Evolutionary conservation across 1,140 invertebrate species (phyloP).

Genomic region (Capitella teleta): DNA sequence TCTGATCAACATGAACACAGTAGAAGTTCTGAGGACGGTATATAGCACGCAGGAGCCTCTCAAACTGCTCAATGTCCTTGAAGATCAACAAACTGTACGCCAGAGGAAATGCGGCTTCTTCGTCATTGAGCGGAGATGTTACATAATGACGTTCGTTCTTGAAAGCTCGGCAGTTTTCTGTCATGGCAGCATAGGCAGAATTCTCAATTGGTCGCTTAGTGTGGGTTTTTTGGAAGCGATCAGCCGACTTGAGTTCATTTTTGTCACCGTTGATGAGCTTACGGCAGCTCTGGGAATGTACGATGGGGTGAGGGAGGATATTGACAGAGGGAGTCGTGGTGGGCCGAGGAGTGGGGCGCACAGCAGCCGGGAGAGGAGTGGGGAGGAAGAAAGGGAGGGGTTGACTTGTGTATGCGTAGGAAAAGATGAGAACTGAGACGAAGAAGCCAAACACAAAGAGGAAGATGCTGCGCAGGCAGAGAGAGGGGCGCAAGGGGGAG

Average conservation of each 20-base stretch:
- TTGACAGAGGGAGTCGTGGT: too few relatives aligned
- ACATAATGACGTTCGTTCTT: slow-evolving; percentile 14
- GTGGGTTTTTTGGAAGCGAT: not conserved
- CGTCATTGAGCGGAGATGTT: not conserved
- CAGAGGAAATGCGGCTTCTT: slow-evolving; percentile 23
- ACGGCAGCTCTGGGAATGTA: slow-evolving; percentile 6
- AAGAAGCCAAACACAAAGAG: too few relatives aligned
- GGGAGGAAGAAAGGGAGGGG: too few relatives aligned
- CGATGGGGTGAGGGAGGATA: slow-evolving; percentile 5
- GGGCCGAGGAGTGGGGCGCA: too few relatives aligned
- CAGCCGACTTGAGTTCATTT: not conserved
- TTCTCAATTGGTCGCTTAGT: too few relatives aligned
- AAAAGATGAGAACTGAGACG: too few relatives aligned
- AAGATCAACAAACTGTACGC: slow-evolving; percentile 23
- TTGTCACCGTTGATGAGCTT: slow-evolving; percentile 3
- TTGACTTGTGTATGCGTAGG: too few relatives aligned
- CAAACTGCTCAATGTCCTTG: slow-evolving; percentile 24
- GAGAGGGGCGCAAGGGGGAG: too few relatives aligned
- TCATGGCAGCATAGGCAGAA: too few relatives aligned
- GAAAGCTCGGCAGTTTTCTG: slow-evolving; percentile 18
- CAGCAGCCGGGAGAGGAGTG: too few relatives aligned
- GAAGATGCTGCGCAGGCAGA: too few relatives aligned
- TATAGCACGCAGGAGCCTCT: slow-evolving; percentile 30
- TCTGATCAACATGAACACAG: slow-evolving; percentile 36
- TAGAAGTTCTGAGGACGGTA: slow-evolving; percentile 38